Evolutionary conservation across 2,888 invertebrate species (phyloP), one percentile per base, ranked within the genome.

Genomic region (Molanna angustata): DNA sequence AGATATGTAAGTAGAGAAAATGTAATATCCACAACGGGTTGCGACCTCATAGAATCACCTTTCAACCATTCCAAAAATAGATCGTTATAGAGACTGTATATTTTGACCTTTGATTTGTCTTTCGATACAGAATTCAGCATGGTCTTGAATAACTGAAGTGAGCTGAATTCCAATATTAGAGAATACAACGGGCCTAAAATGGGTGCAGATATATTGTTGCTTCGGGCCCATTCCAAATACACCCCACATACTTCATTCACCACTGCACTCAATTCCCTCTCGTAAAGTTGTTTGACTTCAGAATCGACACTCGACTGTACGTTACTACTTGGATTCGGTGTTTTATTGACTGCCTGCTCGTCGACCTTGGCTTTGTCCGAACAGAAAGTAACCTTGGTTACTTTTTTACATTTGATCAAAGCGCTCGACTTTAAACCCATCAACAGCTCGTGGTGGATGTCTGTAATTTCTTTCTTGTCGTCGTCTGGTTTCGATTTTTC

Each of bases 1-100:
- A 86, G 65, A 58, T 82, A 78, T 22, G 72, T 71, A 53, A 85
- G 64, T 43, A 85, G 63, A 52, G 80, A 71, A 65, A 89, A 87
- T 41, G 83, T 70, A 9, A 88, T 69, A 62, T 85, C 81, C 1
- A 86, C 70, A 2, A 84, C 69, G 22, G 76, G 65, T 57, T 77
- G 76, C 32, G 78, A 75, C 16, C 78, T 70, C 60, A 79, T 76
- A 0, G 71, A 65, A 43, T 77, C 75, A 0, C 71, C 70, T 1
- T 68, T 61, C 45, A 85, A 67, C 82, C 84, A 83, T 1, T 59
- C 61, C 17, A 67, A 65, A 48, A 79, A 61, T 54, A 67, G 67
- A 1, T 64, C 62, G 13, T 37, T 32, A 39, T 54, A 57, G 54
- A 79, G 66, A 4, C 62, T 59, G 1, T 64, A 4, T 40, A 52